Base-by-base conservation (phyloP, 2,888 invertebrate species). In the Apoda limacodes region DNA sequence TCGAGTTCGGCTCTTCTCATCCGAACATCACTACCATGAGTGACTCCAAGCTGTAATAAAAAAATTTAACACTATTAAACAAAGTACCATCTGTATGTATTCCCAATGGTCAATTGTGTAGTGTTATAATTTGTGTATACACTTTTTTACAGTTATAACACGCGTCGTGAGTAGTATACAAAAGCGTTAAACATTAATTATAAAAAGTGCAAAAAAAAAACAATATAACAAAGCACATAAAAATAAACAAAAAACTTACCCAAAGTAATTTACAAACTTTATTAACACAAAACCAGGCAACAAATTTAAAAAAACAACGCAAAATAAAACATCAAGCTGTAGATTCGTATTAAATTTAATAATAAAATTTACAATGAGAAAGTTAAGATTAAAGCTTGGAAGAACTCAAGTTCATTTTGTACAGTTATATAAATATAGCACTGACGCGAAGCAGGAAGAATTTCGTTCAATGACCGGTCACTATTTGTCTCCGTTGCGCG, bases 11-110 rank as follows among this genome's bases (percentile, higher is more conserved):
- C 89, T 15, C 89, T 86, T 35, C 91, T 85, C 50, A 89, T 88
- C 39, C 93, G 83, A 40, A 94, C 90, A 43, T 93, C 90, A 42
- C 92, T 93, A 44, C 89, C 89, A 60, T 88, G 89, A 1, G 89
- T 88, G 44, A 89, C 85, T 39, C 88, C 87, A 83, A 89, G 68
- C 82, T 85, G 72, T 17, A 45, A 47, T 34, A 22, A 24, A n/a
- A 35, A 7, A 9, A 22, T 9, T 7, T 5, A 26, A 14, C 7
- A 25, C 23, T 10, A 35, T 13, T 21, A 19, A 22, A 23, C 10
- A 5, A n/a, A n/a, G n/a, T n/a, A n/a, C n/a, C n/a, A n/a, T n/a
- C n/a, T n/a, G 7, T 10, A n/a, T n/a, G n/a, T n/a, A n/a, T n/a
- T n/a, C n/a, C n/a, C n/a, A n/a, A n/a, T n/a, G n/a, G n/a, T n/a